A percentile compares a stretch with the other conserved stretches of the same genome.
Conservation (phyloP, 2,113 vertebrate genomes). For the Pteropus alecto region DNA sequence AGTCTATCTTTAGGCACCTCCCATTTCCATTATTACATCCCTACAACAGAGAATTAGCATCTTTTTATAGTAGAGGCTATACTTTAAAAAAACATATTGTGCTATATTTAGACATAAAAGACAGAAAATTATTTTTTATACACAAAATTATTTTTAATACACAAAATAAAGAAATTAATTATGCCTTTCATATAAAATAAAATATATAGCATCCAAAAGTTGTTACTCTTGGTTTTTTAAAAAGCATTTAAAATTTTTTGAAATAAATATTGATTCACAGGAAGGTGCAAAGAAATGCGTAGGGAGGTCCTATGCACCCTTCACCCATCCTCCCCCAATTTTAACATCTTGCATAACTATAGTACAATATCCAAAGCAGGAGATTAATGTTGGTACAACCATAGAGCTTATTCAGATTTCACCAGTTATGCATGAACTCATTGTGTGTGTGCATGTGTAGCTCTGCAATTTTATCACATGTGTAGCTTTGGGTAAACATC, state of each 20-base stretch:
- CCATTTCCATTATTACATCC: background rate
- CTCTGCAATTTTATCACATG: background rate
- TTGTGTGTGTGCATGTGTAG: background rate
- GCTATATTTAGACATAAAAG: background rate
- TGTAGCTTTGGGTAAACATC: background rate
- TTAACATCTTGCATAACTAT: constrained; percentile 8
- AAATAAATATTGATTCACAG: background rate
- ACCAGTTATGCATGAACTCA: background rate
- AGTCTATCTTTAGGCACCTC: background rate
- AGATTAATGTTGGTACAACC: background rate
- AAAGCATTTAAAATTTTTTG: background rate
- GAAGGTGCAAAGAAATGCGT: background rate
- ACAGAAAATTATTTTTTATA: background rate
- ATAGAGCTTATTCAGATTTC: constrained; percentile 8
- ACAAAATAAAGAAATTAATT: background rate
- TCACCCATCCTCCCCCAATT: background rate
- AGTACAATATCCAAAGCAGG: background rate
- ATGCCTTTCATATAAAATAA: background rate
- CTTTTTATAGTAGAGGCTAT: background rate
- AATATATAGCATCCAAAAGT: background rate
- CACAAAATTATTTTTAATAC: background rate
- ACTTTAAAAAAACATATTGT: background rate
- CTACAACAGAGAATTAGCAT: background rate
- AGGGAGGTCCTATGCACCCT: background rate
- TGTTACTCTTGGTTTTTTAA: background rate